Base-by-base conservation (phyloP, 1,140 invertebrate genomes). In the Platyscapa corneri region DNA sequence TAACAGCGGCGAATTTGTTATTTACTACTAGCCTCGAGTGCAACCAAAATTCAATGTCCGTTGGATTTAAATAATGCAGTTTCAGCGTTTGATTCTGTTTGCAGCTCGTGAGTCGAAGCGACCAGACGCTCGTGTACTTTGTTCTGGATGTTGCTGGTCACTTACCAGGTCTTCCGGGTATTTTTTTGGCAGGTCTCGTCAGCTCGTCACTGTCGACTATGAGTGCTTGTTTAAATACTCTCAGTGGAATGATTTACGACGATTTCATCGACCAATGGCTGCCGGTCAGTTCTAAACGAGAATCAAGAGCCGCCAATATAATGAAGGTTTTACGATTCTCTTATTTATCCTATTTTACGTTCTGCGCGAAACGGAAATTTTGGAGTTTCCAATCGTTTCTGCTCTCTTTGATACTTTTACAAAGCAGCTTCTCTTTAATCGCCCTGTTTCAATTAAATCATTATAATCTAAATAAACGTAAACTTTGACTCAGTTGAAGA, bases 181-280 rank as follows among this genome's bases (percentile, higher is more conserved):
- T 97, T 23, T 96, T 97, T 90, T 93, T 96, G 3, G 95, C 96
- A n/a, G 95, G 95, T 75, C 93, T 96, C 16, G 96, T 96, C 87
- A 95, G 95, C 88, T 96, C 96, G 12, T 95, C 95, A 23, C 91
- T 97, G 32, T 96, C 91, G 8, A 92, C 92, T n/a, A 88, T 93
- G 89, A 92, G 91, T 67, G 90, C 92, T 34, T 87, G 86, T 30
- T 89, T 95, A 20, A 95, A 95, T 87, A 94, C 94, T 7, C 87
- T 95, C 34, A 91, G 94, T 7, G 94, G 94, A 1, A 94, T 94
- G 1, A 93, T 95, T 72, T 94, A 94, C 88, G 94, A 95, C 86
- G 95, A 95, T 90, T 94, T 95, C 86, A 89, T 95, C 3, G 92
- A 92, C 72, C 89, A 89, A 14, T 92, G 89, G 87, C 86, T 93